Conservation (phyloP, 1,140 invertebrate species). For the Aphelenchoides fujianensis region DNA sequence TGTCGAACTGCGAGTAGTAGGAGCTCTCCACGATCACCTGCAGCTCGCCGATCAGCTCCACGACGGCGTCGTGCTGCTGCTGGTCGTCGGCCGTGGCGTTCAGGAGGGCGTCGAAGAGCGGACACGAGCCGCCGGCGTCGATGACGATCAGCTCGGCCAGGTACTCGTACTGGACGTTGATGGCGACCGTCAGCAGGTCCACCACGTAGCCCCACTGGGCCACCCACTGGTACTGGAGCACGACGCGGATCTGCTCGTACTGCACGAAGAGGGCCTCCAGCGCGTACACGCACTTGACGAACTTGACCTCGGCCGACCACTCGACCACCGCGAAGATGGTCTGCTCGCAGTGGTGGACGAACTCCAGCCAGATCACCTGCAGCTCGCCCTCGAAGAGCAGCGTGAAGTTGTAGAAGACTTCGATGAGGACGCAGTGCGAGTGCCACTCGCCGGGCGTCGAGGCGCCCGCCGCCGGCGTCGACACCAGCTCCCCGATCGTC, state of each 20-base stretch:
- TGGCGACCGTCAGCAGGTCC: slow-evolving; percentile 4
- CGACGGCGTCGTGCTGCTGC: slow-evolving; percentile 3
- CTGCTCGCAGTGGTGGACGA: neutral
- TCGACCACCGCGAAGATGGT: slow-evolving; percentile 13
- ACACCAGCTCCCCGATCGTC: neutral
- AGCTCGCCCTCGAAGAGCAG: neutral
- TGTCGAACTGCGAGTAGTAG: slow-evolving; percentile 7
- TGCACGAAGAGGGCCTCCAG: slow-evolving; percentile 17
- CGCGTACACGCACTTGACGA: slow-evolving; percentile 15
- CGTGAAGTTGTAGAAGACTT: slow-evolving; percentile 2
- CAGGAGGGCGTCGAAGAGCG: slow-evolving; percentile 19
- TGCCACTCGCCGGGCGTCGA: neutral
- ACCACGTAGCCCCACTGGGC: slow-evolving; percentile 17
- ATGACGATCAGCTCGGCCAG: neutral
- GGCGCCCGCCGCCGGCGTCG: neutral
- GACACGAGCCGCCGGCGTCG: slow-evolving; percentile 1
- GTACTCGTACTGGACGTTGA: slow-evolving; percentile 13
- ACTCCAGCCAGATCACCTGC: neutral
- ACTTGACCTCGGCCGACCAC: neutral
- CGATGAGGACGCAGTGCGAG: neutral
- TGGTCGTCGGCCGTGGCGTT: neutral
- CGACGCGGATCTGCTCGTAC: slow-evolving; percentile 18
- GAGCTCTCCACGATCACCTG: neutral
- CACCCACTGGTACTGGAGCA: slow-evolving; percentile 17
- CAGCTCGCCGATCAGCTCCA: neutral